Evolutionary conservation across 2,888 invertebrate species (phyloP).

Genomic region (Heliconius ethilla): DNA sequence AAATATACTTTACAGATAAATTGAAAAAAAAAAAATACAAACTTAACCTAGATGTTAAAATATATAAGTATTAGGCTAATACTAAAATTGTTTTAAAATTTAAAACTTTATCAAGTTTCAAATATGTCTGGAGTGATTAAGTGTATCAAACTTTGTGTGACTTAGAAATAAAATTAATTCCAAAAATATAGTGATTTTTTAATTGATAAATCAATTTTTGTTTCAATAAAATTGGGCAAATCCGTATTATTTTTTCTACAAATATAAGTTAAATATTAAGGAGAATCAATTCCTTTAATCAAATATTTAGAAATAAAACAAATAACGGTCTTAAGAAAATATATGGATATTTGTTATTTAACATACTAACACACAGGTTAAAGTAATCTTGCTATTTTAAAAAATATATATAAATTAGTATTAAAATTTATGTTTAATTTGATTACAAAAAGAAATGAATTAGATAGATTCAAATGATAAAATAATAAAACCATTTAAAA

Average conservation of each 20-base stretch:
- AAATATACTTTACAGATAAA: neutral
- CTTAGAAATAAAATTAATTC: slow-evolving; percentile 64
- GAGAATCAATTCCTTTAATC: neutral
- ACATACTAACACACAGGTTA: too few relatives aligned
- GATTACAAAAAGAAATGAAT: too few relatives aligned
- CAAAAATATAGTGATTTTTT: slow-evolving; percentile 54
- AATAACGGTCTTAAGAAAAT: too few relatives aligned
- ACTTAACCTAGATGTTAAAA: slow-evolving; percentile 15
- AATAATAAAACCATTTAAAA: too few relatives aligned
- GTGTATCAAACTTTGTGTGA: slow-evolving; percentile 70
- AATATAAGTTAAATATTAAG: neutral
- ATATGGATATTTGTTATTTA: too few relatives aligned
- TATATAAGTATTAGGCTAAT: slow-evolving; percentile 25
- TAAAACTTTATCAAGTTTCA: slow-evolving; percentile 46
- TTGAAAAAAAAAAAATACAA: slow-evolving; percentile 3
- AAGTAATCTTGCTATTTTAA: too few relatives aligned
- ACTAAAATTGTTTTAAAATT: slow-evolving; percentile 34
- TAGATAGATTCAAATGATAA: too few relatives aligned
- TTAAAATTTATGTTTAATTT: too few relatives aligned
- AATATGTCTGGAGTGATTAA: slow-evolving; percentile 59
- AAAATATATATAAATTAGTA: too few relatives aligned
- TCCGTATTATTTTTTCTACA: neutral
- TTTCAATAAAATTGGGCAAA: neutral
- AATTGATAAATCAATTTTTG: slow-evolving; percentile 29
- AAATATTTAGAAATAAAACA: too few relatives aligned